Percentiles rank a stretch among this genome's conserved stretches.
phyloP scores from a whole-genome alignment of 2,113 vertebrate genomes.

The Axis porcinus region DNA sequence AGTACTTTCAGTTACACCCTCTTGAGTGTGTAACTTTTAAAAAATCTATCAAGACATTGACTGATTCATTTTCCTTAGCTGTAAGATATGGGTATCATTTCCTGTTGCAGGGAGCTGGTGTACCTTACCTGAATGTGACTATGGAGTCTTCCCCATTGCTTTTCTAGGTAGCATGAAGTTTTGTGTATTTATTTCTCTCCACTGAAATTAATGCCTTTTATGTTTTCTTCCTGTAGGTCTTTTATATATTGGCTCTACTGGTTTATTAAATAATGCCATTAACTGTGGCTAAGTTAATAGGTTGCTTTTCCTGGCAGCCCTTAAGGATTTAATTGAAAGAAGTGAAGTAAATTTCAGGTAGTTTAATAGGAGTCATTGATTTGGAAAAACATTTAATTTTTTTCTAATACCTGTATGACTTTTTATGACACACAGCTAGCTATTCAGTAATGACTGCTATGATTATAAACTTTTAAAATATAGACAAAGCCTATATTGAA shows the following conservation, averaged over 20 bases:
- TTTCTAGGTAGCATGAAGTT: neutral
- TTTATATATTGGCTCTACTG: neutral
- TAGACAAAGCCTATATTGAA: neutral
- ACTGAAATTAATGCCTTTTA: neutral
- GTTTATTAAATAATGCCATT: neutral
- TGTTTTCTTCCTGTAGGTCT: neutral
- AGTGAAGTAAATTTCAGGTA: neutral
- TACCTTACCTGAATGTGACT: neutral
- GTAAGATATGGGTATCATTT: neutral
- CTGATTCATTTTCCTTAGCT: neutral
- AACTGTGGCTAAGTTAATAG: neutral
- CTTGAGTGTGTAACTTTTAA: neutral
- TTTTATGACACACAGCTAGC: neutral
- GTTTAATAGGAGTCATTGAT: neutral
- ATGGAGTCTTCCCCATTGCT: neutral
- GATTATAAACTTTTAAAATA: neutral
- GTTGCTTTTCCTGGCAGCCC: neutral
- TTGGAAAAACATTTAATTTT: neutral
- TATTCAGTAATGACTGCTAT: neutral
- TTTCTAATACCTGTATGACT: neutral
- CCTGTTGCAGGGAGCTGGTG: neutral
- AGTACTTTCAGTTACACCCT: neutral
- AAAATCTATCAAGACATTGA: neutral
- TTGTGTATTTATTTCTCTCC: neutral
- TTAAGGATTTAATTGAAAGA: neutral